Evolutionary conservation across 35 echinoderm and acorn worm species (phyloP).

Genomic region (Chiridota heheva): DNA sequence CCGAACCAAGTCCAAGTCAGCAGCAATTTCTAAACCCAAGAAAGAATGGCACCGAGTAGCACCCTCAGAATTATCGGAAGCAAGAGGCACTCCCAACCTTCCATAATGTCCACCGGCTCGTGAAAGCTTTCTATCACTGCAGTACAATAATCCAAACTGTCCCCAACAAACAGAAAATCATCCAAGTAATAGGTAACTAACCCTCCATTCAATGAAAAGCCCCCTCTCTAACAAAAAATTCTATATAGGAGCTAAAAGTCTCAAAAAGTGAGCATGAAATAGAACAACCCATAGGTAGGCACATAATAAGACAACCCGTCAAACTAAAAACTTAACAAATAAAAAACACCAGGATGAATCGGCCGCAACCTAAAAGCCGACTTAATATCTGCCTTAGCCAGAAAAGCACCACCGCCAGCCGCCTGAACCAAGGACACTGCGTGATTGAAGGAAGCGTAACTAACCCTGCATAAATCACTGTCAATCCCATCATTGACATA

Average conservation of each 20-base stretch:
- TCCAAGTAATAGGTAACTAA: too few species aligned
- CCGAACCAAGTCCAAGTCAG: too few species aligned
- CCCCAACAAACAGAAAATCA: too few species aligned
- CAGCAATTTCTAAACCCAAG: too few species aligned
- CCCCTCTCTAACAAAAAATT: neutral
- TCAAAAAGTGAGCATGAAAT: too few species aligned
- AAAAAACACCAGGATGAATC: neutral
- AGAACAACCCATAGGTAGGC: too few species aligned
- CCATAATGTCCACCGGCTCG: neutral
- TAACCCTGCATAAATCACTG: constrained; percentile 1
- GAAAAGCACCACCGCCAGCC: neutral
- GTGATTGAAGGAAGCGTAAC: constrained; percentile 8
- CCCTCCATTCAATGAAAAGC: neutral
- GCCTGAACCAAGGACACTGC: neutral
- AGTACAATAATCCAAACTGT: too few species aligned
- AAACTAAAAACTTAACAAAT: neutral
- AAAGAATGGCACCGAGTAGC: too few species aligned
- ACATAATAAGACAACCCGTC: neutral
- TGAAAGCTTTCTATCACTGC: neutral
- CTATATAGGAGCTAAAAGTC: neutral
- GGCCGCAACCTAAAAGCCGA: constrained; percentile 19
- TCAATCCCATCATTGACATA: constrained; percentile 50
- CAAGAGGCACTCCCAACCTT: too few species aligned
- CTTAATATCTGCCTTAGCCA: constrained; percentile 29
- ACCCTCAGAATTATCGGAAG: neutral